A percentile compares a stretch with the other conserved stretches of the same genome.
Conservation (phyloP, 2,797 vertebrate genomes). For the Xiphophorus birchmanni region DNA sequence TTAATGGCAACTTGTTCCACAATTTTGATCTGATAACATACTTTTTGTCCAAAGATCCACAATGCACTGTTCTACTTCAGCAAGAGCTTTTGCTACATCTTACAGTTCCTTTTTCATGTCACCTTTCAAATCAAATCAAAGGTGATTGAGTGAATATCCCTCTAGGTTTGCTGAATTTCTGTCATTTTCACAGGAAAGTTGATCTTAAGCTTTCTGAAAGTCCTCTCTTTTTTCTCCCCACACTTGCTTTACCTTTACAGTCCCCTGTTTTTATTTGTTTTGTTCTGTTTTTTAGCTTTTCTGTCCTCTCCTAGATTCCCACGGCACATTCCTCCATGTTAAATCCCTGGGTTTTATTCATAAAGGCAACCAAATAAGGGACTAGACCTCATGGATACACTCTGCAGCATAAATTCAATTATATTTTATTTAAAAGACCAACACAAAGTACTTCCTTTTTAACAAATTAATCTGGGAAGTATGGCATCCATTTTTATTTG, state of each 20-base stretch:
- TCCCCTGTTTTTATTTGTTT: neutral
- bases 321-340: neutral
- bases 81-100: neutral
- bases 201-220: too few species aligned
- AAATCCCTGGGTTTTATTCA: neutral
- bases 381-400: neutral
- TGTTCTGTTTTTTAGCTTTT: neutral
- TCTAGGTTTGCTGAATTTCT: neutral
- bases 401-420: neutral
- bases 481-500: neutral
- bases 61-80: neutral
- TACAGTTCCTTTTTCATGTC: neutral
- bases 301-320: neutral
- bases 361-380: neutral
- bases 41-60: neutral
- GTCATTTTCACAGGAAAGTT: too few species aligned
- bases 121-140: neutral
- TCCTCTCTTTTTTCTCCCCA: neutral
- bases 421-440: neutral
- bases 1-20: too few species aligned
- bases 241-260: neutral
- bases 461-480: neutral
- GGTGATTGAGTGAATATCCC: neutral
- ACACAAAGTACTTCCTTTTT: neutral
- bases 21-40: too few species aligned